Evolutionary conservation across 2,797 vertebrate species (phyloP).

Genomic region (Nasua narica): DNA sequence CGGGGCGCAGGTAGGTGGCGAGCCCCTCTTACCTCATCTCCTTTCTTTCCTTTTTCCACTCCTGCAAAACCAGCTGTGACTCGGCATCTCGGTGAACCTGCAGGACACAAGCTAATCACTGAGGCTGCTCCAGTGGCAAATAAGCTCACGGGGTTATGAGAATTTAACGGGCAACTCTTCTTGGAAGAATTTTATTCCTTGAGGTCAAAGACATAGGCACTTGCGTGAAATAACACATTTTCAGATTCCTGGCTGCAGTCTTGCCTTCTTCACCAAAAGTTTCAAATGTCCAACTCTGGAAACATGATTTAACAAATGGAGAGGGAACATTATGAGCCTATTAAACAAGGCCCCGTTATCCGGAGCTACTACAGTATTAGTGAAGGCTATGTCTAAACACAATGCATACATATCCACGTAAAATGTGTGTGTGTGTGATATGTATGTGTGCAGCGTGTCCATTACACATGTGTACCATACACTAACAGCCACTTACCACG

Average conservation of each 20-base stretch:
- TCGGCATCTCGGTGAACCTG: conserved; percentile 92
- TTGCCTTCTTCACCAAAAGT: background rate
- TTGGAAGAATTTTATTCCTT: background rate
- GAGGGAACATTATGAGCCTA: background rate
- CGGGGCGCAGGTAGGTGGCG: rapidly evolving
- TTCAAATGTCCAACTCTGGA: background rate
- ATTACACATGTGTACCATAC: background rate
- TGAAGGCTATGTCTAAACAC: background rate
- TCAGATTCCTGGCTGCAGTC: background rate
- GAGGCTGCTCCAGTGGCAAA: background rate
- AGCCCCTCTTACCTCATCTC: conserved; percentile 88
- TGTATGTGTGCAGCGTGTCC: rapidly evolving
- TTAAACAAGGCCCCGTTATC: background rate
- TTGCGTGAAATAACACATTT: background rate
- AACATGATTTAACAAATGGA: background rate
- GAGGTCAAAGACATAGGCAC: background rate
- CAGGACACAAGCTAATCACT: conserved; percentile 18
- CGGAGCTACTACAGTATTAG: background rate
- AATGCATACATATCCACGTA: background rate
- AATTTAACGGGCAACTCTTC: background rate
- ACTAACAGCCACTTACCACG: background rate
- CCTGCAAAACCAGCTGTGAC: conserved; percentile 91
- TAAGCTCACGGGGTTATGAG: background rate
- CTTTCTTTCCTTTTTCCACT: conserved; percentile 95
- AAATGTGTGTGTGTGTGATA: background rate